Base-by-base conservation (phyloP, 2,888 invertebrate genomes). In the Drosophila longiperda region DNA sequence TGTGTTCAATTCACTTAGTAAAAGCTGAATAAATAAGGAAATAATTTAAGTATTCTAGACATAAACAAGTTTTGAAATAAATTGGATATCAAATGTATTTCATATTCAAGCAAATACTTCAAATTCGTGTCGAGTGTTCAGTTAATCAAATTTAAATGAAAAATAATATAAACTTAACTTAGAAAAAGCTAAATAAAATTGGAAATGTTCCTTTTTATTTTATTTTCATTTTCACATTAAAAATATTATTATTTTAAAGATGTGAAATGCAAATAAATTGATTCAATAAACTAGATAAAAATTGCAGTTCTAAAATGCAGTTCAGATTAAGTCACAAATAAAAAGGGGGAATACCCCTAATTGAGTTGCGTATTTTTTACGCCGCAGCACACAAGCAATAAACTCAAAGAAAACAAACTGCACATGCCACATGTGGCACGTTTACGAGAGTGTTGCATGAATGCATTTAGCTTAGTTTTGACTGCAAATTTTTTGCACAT, bases 401-500 rank as follows among this genome's bases (percentile, higher is more conserved):
- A 42, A 33, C 20, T 11, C 8, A 23, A 48, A 26, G 42, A 55
- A 20, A 45, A 34, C 58, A 32, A 20, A 23, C 36, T 52, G 36
- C 40, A 38, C 53, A 60, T 68, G 69, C 70, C 42, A 55, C 70
- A 70, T 38, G 54, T 40, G 48, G 32, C 65, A 58, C 50, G 38
- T 42, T 53, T 26, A 12, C 40, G 12, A 23, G 29, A 54, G 33
- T 61, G 61, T 40, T 49, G 49, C 54, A 49, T 12, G 34, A 34
- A 34, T 23, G 11, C 53, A 40, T 29, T 65, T 82, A 75, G 75
- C 60, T 78, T 73, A 57, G 50, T 26, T 62, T 69, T 52, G 48
- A 9, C 38, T 3, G 11, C 29, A 36, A 48, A 65, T 48, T 78
- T 75, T 72, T 75, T 72, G 65, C 81, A 80, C 80, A 70, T 79